Evolutionary conservation across 2,113 vertebrate genomes (phyloP), one percentile per base, ranked within the genome.

Genomic region (Indri indri): DNA sequence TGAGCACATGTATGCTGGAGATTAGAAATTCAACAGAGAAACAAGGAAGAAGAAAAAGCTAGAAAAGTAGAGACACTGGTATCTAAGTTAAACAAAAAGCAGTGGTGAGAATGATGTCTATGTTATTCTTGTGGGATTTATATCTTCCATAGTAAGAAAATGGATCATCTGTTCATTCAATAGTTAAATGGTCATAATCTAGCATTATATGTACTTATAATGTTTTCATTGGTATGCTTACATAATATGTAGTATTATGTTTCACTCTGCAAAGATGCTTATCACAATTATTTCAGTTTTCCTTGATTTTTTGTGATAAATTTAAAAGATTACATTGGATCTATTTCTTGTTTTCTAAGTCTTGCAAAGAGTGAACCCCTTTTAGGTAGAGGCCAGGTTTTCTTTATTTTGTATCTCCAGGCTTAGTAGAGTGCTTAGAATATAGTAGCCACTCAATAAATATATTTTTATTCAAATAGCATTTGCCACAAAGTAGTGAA

Each of bases 241-340:
- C 18, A 89, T 79, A 57, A 47, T 84, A 32, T n/a, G 12, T 32
- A 74, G 18, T 47, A 74, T 94, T 81, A 32, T 81, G 6, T 96
- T 94, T 95, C n/a, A 81, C 20, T 84, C 37, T 90, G n/a, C 17
- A 59, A 70, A 32, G 42, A 77, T 81, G 4, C 34, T 84, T 93
- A 95, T 84, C 74, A 96, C 6, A 70, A 57, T 77, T 88, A 81
- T 37, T 95, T 96, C 87, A 80, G 6, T 66, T 86, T 95, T 87
- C 20, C 79, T 84, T 91, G 59, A 68, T 79, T n/a, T 63, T 68
- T 34, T 68, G 57, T 73, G 45, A 42, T 93, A 80, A 30, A 68
- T 50, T 93, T 71, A 34, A 81, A 97, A 66, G 18, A 87, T 54
- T 73, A 13, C 2, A 9, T 7, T 83, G 18, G 14, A 82, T 77